Conservation (phyloP, 2,888 invertebrate genomes). For the Pyrocoelia pectoralis region DNA sequence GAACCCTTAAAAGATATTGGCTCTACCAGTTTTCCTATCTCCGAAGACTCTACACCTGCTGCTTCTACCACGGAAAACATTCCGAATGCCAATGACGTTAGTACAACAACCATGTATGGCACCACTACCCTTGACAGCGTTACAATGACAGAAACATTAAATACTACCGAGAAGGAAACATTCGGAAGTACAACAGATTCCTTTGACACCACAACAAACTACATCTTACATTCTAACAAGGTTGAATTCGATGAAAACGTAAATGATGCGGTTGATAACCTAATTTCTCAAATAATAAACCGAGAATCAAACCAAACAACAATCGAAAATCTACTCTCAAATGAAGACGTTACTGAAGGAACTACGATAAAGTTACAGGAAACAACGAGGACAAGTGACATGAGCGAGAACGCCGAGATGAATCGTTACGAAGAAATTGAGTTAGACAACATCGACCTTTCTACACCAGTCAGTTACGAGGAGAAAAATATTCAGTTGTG, state of each 20-base stretch:
- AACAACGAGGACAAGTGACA: background rate
- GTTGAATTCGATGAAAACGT: conserved; percentile 30
- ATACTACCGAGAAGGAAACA: background rate
- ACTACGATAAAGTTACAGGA: background rate
- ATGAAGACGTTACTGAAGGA: background rate
- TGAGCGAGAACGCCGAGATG: conserved; percentile 2
- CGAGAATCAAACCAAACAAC: conserved; percentile 39
- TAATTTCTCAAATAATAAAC: conserved; percentile 49
- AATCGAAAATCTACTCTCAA: conserved; percentile 37
- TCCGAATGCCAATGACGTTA: too few relatives aligned
- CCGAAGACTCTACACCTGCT: too few relatives aligned
- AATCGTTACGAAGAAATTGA: conserved; percentile 26
- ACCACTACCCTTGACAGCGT: too few relatives aligned
- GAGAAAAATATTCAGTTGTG: conserved; percentile 10
- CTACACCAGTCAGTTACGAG: conserved; percentile 6
- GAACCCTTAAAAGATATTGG: too few relatives aligned
- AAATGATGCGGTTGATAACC: conserved; percentile 47
- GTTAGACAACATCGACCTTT: background rate
- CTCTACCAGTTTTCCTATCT: too few relatives aligned
- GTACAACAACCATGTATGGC: too few relatives aligned
- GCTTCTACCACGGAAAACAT: too few relatives aligned
- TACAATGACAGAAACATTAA: background rate
- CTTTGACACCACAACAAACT: background rate
- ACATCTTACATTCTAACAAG: background rate
- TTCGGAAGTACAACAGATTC: background rate